phyloP scores from a whole-genome alignment of 1,140 invertebrate genomes.

The Asobara japonica region DNA sequence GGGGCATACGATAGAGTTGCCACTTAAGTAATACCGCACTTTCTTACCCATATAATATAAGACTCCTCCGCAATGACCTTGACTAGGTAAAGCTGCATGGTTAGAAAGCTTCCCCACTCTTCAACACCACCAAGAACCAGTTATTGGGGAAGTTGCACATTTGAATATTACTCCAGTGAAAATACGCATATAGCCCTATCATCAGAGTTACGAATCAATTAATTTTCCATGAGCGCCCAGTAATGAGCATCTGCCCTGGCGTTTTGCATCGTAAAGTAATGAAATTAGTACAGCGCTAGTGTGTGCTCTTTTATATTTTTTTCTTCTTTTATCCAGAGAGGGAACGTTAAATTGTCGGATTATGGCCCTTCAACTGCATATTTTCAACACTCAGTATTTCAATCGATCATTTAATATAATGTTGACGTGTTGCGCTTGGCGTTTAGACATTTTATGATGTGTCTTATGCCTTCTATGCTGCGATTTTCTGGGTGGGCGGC shows the following conservation, averaged over 20 bases:
- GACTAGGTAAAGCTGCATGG: background rate
- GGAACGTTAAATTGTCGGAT: background rate
- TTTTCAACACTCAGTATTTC: background rate
- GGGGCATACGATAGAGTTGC: conserved; percentile 10
- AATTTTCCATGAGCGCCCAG: background rate
- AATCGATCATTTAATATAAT: background rate
- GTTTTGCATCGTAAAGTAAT: conserved; percentile 2
- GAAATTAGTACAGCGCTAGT: conserved; percentile 3
- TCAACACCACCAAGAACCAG: background rate
- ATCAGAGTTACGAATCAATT: conserved; percentile 15
- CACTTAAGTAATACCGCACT: background rate
- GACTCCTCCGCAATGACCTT: conserved; percentile 7
- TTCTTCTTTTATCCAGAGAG: background rate
- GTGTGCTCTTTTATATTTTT: background rate
- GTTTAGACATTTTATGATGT: background rate
- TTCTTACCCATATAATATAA: background rate
- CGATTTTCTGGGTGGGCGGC: background rate
- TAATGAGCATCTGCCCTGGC: background rate
- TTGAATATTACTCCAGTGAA: background rate
- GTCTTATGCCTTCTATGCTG: background rate
- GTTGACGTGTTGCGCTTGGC: too few species aligned
- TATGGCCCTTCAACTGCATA: background rate
- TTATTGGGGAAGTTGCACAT: background rate
- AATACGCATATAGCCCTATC: background rate
- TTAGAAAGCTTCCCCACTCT: conserved; percentile 1